Percentiles rank a stretch among this genome's conserved stretches.
Evolutionary conservation across 35 echinoderm and acorn worm species (phyloP).

Genomic region (Diadema setosum): DNA sequence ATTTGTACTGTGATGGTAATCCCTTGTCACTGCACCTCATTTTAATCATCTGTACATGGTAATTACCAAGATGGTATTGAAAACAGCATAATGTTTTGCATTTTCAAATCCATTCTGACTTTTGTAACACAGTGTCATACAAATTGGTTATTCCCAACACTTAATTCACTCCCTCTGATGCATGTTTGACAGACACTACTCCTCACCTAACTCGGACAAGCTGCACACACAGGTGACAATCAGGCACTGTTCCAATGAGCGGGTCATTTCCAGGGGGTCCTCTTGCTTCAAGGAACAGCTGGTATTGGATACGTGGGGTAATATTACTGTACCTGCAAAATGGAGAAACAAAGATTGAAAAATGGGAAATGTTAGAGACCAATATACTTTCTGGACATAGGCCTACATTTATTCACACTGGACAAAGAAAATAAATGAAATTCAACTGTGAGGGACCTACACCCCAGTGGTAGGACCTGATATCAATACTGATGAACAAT

Average conservation of each 20-base stretch:
- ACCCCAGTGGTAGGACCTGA: no score
- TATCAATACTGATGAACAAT: background rate
- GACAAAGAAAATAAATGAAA: background rate
- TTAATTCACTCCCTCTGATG: no score
- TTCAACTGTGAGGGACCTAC: background rate
- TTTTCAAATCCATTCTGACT: no score
- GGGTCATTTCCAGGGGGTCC: slow-evolving; percentile 56
- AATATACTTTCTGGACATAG: background rate
- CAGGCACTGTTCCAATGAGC: slow-evolving; percentile 81
- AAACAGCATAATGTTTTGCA: no score
- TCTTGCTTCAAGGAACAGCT: slow-evolving; percentile 18
- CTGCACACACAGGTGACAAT: slow-evolving; percentile 96
- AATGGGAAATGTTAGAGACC: background rate
- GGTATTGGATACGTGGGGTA: background rate
- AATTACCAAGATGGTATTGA: no score
- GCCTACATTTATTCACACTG: background rate
- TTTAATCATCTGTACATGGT: no score
- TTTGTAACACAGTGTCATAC: no score
- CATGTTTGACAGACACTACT: no score
- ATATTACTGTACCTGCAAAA: background rate
- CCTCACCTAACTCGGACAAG: slow-evolving; percentile 89
- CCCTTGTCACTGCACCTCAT: no score
- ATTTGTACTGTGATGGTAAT: no score
- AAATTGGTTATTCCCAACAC: no score
- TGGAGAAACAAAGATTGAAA: background rate